Conservation (phyloP, 2,797 vertebrate genomes). For the Tiaroga cobitis region DNA sequence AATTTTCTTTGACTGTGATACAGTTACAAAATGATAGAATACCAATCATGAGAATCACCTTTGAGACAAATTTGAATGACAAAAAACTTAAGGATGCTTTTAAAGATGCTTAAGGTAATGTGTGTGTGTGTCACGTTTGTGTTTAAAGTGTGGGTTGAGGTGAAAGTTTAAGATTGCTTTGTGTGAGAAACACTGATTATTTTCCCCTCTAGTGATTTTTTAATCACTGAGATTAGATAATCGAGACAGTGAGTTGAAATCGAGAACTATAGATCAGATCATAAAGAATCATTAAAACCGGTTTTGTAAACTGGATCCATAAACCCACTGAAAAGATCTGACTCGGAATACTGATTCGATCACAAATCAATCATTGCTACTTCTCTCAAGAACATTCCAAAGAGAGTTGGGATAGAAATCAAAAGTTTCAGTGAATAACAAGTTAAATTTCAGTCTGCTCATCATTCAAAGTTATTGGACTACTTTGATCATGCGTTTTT, state of each 20-base stretch:
- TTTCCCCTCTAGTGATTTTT: background rate
- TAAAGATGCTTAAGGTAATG: background rate
- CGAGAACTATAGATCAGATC: background rate
- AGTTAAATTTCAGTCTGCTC: background rate
- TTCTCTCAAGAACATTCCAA: background rate
- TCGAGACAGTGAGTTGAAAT: background rate
- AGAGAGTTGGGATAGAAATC: background rate
- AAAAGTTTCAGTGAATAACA: background rate
- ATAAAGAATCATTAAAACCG: background rate
- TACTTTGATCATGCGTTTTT: background rate
- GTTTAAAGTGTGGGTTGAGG: background rate
- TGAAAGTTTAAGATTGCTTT: background rate
- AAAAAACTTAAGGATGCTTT: background rate
- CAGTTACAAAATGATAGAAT: background rate
- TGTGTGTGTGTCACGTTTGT: background rate
- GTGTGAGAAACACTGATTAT: background rate
- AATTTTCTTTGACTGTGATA: background rate
- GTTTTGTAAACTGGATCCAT: background rate
- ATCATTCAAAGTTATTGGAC: background rate
- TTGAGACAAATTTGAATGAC: background rate
- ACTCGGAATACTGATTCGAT: background rate
- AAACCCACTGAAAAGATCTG: background rate
- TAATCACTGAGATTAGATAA: background rate
- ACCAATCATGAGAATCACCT: background rate
- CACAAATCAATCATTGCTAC: background rate